Evolutionary conservation across 2,797 vertebrate species (phyloP).

Genomic region (Oreochromis mossambicus): DNA sequence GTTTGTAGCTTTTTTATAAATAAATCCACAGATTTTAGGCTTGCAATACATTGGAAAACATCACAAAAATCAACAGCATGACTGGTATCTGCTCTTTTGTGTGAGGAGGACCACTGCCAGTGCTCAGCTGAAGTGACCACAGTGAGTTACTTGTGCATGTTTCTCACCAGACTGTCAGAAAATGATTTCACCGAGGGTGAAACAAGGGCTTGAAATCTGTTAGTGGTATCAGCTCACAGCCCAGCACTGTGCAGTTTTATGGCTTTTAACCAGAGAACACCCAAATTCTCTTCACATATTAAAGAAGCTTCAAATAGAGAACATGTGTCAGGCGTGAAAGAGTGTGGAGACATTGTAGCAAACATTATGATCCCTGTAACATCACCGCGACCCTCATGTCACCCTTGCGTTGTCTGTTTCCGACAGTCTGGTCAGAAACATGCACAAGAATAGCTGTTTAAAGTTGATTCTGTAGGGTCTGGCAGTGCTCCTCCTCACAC

Average conservation of each 20-base stretch:
- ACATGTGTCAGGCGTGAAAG: fast-evolving
- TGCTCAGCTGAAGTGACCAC: neutral
- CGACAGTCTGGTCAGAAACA: neutral
- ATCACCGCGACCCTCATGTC: neutral
- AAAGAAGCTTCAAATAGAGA: neutral
- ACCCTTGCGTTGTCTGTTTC: neutral
- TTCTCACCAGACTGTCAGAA: neutral
- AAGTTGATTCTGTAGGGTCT: neutral
- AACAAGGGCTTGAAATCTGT: neutral
- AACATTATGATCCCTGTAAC: neutral
- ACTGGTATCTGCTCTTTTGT: neutral
- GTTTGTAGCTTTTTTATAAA: neutral
- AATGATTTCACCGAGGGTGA: neutral
- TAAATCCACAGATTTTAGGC: neutral
- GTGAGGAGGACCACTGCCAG: neutral
- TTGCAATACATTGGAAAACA: neutral
- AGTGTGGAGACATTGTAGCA: neutral
- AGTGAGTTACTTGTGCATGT: neutral
- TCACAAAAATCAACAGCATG: neutral
- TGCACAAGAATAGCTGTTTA: fast-evolving
- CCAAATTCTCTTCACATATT: neutral
- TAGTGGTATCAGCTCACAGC: neutral
- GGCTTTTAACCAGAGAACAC: neutral
- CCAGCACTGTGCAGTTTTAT: neutral
- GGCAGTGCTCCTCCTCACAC: neutral